These are phyloP conservation scores for Dynastes hyllus DNA, from an alignment of 2,888 invertebrate genomes.

Conservation along the genomic window DNA sequence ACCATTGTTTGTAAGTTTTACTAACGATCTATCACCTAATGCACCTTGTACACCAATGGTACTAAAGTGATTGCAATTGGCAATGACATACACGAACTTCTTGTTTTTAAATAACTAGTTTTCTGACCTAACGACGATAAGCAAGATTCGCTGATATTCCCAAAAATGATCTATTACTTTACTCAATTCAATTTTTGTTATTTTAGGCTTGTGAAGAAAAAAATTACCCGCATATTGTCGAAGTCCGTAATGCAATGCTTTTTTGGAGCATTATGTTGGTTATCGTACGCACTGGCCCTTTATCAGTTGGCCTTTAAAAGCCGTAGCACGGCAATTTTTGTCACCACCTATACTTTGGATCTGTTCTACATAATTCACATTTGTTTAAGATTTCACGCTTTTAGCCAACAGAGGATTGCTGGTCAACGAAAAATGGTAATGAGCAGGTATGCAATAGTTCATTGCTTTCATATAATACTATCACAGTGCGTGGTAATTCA, in stretches of 20 bases:
- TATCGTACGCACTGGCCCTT: constrained; percentile 51
- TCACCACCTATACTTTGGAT: constrained; percentile 55
- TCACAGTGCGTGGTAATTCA: background rate
- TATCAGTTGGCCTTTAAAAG: constrained; percentile 55
- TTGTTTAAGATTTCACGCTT: constrained; percentile 53
- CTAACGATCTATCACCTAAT: too few species aligned
- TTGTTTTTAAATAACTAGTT: too few species aligned
- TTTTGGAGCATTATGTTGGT: constrained; percentile 50
- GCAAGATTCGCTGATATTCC: too few species aligned
- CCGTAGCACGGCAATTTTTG: constrained; percentile 38
- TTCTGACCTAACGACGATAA: too few species aligned
- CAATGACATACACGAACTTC: too few species aligned
- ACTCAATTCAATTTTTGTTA: background rate
- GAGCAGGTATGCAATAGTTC: too few species aligned
- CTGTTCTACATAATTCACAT: constrained; percentile 53
- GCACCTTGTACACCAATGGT: too few species aligned
- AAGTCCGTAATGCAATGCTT: constrained; percentile 34
- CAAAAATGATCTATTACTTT: too few species aligned
- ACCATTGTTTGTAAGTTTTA: too few species aligned
- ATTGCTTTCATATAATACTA: background rate
- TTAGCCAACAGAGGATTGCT: constrained; percentile 50
- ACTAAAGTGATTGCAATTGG: too few species aligned
- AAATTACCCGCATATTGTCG: constrained; percentile 26
- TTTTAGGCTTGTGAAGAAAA: constrained; percentile 37
- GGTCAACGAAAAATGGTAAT: too few species aligned